These are phyloP conservation scores for Bubo scandiacus DNA, from an alignment of 2,113 vertebrate species.

Conservation along the genomic window DNA sequence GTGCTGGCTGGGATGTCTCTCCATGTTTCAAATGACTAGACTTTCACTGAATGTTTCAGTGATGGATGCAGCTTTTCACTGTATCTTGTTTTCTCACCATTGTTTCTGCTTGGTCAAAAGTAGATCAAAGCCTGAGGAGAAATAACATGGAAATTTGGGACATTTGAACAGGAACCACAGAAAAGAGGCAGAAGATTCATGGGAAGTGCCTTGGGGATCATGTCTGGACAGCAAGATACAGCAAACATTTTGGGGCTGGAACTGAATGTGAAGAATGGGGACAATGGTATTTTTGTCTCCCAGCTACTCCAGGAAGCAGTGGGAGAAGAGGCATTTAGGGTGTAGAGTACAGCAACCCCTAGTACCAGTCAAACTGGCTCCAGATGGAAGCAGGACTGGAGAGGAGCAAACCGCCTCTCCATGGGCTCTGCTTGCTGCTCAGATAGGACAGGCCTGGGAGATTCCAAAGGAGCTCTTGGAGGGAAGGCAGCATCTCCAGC, in stretches of 20 bases:
- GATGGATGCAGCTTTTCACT: not conserved
- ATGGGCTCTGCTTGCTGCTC: not conserved
- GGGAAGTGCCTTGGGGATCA: not conserved
- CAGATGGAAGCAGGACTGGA: not conserved
- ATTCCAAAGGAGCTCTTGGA: not conserved
- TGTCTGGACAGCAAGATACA: not conserved
- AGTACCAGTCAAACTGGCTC: not conserved
- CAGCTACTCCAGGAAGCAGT: not conserved
- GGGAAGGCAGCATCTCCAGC: not conserved
- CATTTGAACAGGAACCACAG: not conserved
- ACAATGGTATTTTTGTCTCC: not conserved
- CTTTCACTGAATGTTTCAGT: not conserved
- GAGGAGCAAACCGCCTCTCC: not conserved
- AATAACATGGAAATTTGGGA: not conserved
- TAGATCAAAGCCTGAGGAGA: not conserved
- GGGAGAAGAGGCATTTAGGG: not conserved
- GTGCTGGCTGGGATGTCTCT: not conserved
- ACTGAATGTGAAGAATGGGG: not conserved
- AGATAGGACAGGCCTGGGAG: not conserved
- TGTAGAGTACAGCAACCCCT: not conserved
- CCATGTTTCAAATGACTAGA: not conserved
- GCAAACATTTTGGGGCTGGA: not conserved
- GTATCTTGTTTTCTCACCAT: not conserved
- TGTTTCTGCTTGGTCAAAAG: not conserved
- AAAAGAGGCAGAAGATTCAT: not conserved